phyloP scores from a whole-genome alignment of 1,140 invertebrate species.

The Drosophila pachea region DNA sequence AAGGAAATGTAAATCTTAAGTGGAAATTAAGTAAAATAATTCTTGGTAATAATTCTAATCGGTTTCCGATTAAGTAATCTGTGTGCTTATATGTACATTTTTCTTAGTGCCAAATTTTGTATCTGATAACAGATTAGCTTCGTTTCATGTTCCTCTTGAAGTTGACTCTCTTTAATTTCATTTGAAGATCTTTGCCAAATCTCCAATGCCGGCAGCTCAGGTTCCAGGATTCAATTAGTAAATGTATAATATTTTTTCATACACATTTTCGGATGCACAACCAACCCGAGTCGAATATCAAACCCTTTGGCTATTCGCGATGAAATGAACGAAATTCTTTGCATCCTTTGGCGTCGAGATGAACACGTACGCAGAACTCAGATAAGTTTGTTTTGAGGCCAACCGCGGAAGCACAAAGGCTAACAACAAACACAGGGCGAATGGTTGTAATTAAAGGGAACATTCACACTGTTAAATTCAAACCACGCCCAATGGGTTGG shows the following conservation, averaged over 20 bases:
- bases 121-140: no score
- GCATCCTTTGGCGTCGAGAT: constrained; percentile 14
- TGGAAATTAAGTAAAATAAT: no score
- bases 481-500: constrained; percentile 17
- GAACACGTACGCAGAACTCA: constrained; percentile 4
- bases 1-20: no score
- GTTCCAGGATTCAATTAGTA: constrained; percentile 5
- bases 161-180: not conserved
- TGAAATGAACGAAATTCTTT: constrained; percentile 27
- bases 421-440: constrained; percentile 3
- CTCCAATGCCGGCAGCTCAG: not conserved
- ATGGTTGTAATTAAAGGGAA: constrained; percentile 22
- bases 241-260: constrained; percentile 10
- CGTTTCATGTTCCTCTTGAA: not conserved
- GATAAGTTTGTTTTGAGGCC: not conserved
- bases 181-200: not conserved
- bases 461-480: constrained; percentile 15
- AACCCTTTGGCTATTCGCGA: constrained; percentile 13
- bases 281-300: constrained; percentile 6
- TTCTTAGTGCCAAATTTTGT: no score
- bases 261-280: not conserved
- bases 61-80: no score
- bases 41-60: no score
- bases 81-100: no score
- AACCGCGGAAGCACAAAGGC: not conserved